phyloP scores from a whole-genome alignment of 2,113 vertebrate genomes.

The Progne subis region DNA sequence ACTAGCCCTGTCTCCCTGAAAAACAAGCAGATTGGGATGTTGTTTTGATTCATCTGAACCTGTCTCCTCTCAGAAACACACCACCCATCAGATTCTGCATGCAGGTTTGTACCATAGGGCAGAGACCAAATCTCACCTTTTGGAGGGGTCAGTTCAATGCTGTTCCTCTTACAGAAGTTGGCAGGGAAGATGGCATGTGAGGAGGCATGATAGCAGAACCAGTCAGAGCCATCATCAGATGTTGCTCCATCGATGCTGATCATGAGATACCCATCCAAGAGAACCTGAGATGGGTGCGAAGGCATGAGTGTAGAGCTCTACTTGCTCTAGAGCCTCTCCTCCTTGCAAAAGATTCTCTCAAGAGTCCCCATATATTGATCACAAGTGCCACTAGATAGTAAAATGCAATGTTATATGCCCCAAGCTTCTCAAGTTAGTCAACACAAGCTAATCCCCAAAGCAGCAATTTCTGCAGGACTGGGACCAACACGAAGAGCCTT shows the following conservation, averaged over 20 bases:
- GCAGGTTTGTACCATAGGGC: neutral
- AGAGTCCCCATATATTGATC: neutral
- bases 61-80: neutral
- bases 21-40: neutral
- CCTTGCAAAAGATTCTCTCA: neutral
- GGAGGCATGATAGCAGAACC: constrained; percentile 95
- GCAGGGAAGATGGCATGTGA: constrained; percentile 89
- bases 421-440: neutral
- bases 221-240: constrained; percentile 81
- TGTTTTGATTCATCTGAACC: neutral
- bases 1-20: neutral
- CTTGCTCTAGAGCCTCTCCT: neutral
- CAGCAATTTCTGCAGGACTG: neutral
- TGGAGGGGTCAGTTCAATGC: constrained; percentile 85
- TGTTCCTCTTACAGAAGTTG: constrained; percentile 88
- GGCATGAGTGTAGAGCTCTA: neutral
- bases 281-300: constrained; percentile 74
- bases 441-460: neutral
- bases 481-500: neutral
- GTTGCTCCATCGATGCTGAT: constrained; percentile 86
- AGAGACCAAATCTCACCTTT: constrained; percentile 74
- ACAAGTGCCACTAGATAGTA: neutral
- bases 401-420: neutral
- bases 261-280: constrained; percentile 94
- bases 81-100: neutral